phyloP scores from a whole-genome alignment of 1,140 invertebrate genomes.

The Pogonus chalceus region DNA sequence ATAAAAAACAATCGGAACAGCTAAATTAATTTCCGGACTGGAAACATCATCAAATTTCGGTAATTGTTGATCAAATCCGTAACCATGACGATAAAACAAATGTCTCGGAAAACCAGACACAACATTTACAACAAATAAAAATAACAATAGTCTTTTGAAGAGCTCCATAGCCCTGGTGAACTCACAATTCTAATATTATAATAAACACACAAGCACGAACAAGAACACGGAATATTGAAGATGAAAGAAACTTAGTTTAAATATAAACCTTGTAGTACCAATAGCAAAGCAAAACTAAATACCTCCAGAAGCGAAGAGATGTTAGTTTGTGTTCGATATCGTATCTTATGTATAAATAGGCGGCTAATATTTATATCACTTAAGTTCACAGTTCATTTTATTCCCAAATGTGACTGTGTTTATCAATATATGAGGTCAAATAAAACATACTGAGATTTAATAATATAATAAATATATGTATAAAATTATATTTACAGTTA shows the following conservation, averaged over 20 bases:
- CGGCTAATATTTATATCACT: not conserved
- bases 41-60: slow-evolving; percentile 37
- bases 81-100: slow-evolving; percentile 21
- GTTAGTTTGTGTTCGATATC: no score
- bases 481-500: no score
- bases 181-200: no score
- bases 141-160: no score
- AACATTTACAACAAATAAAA: no score
- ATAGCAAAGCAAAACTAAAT: no score
- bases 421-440: not conserved
- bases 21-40: slow-evolving; percentile 37
- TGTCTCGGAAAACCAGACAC: not conserved
- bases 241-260: no score
- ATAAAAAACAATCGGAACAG: slow-evolving; percentile 33
- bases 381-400: slow-evolving; percentile 1
- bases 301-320: no score
- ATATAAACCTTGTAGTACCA: no score
- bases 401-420: not conserved
- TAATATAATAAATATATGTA: no score
- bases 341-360: slow-evolving; percentile 5
- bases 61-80: slow-evolving; percentile 32
- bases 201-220: not conserved
- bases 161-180: no score
- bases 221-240: not conserved
- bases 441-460: not conserved